These are phyloP conservation scores for Carassius carassius DNA, from an alignment of 2,113 vertebrate species.

Conservation along the genomic window DNA sequence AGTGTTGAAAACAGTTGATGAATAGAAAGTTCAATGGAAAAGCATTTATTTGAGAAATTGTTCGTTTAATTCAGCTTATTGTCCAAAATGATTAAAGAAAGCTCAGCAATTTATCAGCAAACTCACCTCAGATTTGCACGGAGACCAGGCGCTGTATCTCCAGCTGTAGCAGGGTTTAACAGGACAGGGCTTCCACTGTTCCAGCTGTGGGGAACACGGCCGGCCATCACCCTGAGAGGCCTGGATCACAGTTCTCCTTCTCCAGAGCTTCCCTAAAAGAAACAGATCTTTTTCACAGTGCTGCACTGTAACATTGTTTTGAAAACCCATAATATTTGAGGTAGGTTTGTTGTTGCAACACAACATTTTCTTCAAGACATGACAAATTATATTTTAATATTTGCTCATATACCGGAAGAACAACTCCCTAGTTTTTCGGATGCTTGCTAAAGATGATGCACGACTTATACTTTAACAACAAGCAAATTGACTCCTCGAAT, in stretches of 20 bases:
- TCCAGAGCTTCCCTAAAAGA: conserved; percentile 86
- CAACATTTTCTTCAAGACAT: neutral
- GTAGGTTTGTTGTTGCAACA: neutral
- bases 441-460: neutral
- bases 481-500: conserved; percentile 4
- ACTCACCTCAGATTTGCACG: conserved; percentile 89
- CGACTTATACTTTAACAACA: neutral
- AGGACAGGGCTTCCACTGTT: conserved; percentile 88
- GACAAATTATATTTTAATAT: neutral
- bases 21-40: too few species aligned
- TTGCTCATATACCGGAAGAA: neutral
- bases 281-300: neutral
- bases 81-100: neutral
- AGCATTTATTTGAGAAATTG: too few species aligned
- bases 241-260: conserved; percentile 85
- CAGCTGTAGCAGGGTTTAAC: conserved; percentile 93
- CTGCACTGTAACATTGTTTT: neutral
- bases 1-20: too few species aligned
- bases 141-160: conserved; percentile 89
- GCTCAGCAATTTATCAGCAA: neutral
- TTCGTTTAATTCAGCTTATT: neutral
- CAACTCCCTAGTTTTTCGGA: neutral
- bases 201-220: conserved; percentile 87
- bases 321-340: neutral
- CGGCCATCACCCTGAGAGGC: conserved; percentile 93